These are phyloP conservation scores for Sisyra terminalis DNA, from an alignment of 2,888 invertebrate species.

Conservation along the genomic window DNA sequence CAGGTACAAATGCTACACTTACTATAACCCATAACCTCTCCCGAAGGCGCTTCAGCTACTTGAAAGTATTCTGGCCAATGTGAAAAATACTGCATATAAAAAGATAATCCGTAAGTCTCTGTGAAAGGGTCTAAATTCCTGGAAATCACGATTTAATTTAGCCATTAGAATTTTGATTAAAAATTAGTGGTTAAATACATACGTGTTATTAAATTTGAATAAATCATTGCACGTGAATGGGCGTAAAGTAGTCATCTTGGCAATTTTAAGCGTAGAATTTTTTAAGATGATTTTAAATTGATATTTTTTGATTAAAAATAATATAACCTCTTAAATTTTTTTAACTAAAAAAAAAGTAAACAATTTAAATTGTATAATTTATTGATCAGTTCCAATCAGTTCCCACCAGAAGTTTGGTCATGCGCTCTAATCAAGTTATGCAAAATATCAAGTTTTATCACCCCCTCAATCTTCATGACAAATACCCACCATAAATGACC, in stretches of 20 bases:
- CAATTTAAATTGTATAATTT: too few species aligned
- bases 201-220: constrained; percentile 91
- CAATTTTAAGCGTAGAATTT: background rate
- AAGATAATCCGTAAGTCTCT: constrained; percentile 89
- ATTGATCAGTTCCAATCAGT: too few species aligned
- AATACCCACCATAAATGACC: too few species aligned
- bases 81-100: constrained; percentile 94
- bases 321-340: too few species aligned
- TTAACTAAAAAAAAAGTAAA: too few species aligned
- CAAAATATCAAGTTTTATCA: too few species aligned
- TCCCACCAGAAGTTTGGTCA: too few species aligned
- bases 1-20: constrained; percentile 23
- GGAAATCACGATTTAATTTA: too few species aligned
- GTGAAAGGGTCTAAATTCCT: constrained; percentile 95
- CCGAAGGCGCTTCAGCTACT: constrained; percentile 89
- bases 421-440: too few species aligned
- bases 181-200: constrained; percentile 29
- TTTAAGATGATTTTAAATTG: background rate
- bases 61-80: constrained; percentile 99
- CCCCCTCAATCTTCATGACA: too few species aligned
- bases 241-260: constrained; percentile 88
- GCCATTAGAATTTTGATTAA: background rate
- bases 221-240: constrained; percentile 90
- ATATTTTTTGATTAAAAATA: too few species aligned
- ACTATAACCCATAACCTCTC: constrained; percentile 99